These are phyloP conservation scores for Strongylocentrotus purpuratus DNA, from an alignment of 35 echinoderm and acorn worm genomes.

Conservation along the genomic window DNA sequence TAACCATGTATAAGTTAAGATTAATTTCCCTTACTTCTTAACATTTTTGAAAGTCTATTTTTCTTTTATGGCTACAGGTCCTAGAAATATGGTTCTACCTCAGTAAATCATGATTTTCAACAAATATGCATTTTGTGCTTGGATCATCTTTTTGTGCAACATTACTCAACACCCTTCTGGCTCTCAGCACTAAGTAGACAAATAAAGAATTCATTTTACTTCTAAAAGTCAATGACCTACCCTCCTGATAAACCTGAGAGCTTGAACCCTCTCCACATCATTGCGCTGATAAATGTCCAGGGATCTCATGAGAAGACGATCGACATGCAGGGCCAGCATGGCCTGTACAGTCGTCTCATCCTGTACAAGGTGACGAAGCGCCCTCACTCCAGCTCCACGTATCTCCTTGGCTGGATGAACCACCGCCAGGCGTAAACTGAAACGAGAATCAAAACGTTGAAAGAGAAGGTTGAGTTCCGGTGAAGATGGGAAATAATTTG, in stretches of 20 bases:
- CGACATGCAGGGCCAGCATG: conserved; percentile 82
- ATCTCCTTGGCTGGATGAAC: conserved; percentile 90
- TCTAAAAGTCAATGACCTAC: conserved; percentile 51
- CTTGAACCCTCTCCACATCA: conserved; percentile 93
- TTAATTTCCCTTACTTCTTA: too few species aligned
- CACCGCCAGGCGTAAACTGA: conserved; percentile 88
- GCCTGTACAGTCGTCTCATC: conserved; percentile 71
- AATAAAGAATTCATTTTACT: too few species aligned
- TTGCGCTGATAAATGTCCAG: conserved; percentile 88
- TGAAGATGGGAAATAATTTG: too few species aligned
- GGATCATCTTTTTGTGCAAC: too few species aligned
- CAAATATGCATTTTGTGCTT: too few species aligned
- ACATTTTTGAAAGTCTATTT: too few species aligned
- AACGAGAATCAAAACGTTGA: not conserved
- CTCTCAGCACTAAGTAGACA: not conserved
- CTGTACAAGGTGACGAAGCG: conserved; percentile 87
- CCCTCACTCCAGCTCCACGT: conserved; percentile 76
- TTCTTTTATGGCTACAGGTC: too few species aligned
- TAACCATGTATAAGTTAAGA: not conserved
- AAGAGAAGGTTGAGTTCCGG: not conserved
- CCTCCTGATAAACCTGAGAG: conserved; percentile 87
- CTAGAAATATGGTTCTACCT: too few species aligned
- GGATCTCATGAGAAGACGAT: conserved; percentile 78
- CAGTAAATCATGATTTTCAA: too few species aligned
- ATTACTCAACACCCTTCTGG: too few species aligned